Percentiles rank a stretch among this genome's conserved stretches.
Evolutionary conservation across 2,113 vertebrate genomes (phyloP).

Genomic region (Lonchura striata): DNA sequence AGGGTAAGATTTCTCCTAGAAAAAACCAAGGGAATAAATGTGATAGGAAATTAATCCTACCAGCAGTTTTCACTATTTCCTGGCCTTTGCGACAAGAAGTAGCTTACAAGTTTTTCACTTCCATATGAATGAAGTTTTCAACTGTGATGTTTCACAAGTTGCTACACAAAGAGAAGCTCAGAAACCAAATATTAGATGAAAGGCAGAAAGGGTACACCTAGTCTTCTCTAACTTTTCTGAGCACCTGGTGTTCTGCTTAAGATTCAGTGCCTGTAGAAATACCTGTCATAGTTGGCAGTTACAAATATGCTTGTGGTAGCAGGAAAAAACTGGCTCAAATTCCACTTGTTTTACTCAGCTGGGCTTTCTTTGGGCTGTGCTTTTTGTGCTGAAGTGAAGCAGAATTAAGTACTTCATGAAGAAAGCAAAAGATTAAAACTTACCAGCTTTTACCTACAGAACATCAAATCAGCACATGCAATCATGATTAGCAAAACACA

Average conservation of each 20-base stretch:
- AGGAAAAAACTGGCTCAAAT: slow-evolving; percentile 38
- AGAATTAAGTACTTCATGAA: not conserved
- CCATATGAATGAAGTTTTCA: not conserved
- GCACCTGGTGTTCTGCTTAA: slow-evolving; percentile 30
- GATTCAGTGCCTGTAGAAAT: slow-evolving; percentile 28
- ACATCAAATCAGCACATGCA: not conserved
- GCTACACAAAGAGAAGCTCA: not conserved
- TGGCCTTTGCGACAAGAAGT: not conserved
- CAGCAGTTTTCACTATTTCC: not conserved
- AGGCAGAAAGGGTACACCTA: not conserved
- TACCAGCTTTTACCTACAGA: not conserved
- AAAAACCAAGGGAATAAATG: not conserved
- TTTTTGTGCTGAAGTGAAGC: not conserved
- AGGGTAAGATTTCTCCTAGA: not conserved
- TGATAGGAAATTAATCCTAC: not conserved
- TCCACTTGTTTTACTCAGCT: not conserved
- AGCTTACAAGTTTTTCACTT: not conserved
- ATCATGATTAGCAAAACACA: not conserved
- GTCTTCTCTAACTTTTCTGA: not conserved
- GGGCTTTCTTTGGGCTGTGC: not conserved
- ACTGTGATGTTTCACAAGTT: not conserved
- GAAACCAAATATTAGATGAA: not conserved
- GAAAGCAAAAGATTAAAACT: not conserved
- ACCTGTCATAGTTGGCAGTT: slow-evolving; percentile 41
- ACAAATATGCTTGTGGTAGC: slow-evolving; percentile 32